These are phyloP conservation scores for Halictus rubicundus DNA, from an alignment of 1,140 invertebrate genomes.

Conservation along the genomic window DNA sequence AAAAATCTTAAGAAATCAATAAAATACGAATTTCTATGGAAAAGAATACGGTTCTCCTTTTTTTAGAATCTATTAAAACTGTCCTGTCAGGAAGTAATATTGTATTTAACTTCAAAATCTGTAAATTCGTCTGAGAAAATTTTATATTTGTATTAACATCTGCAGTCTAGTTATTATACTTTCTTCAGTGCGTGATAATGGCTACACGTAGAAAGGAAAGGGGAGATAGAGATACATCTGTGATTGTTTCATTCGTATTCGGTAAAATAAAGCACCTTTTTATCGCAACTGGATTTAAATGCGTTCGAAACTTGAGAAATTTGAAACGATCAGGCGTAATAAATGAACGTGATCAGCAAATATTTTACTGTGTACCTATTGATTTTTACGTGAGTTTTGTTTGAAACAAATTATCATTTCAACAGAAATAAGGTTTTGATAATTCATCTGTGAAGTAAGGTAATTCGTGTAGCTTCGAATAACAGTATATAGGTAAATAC, in stretches of 20 bases:
- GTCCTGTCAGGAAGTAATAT: too few species aligned
- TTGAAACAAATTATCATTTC: background rate
- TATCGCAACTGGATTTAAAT: background rate
- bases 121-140: too few species aligned
- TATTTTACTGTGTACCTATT: background rate
- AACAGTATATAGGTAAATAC: background rate
- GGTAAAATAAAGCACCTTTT: background rate
- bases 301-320: background rate
- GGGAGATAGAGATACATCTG: constrained; percentile 16
- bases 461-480: constrained; percentile 6
- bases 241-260: constrained; percentile 30
- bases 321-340: background rate
- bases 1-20: too few species aligned
- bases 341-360: background rate
- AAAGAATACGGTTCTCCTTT: too few species aligned
- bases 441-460: background rate
- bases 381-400: too few species aligned
- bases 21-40: too few species aligned
- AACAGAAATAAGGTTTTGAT: constrained; percentile 16
- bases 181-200: background rate
- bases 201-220: background rate
- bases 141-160: too few species aligned
- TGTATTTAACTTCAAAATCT: too few species aligned
- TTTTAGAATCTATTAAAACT: too few species aligned
- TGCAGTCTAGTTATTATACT: too few species aligned